Conservation (phyloP, 2,797 vertebrate species). For the Coendou prehensilis region DNA sequence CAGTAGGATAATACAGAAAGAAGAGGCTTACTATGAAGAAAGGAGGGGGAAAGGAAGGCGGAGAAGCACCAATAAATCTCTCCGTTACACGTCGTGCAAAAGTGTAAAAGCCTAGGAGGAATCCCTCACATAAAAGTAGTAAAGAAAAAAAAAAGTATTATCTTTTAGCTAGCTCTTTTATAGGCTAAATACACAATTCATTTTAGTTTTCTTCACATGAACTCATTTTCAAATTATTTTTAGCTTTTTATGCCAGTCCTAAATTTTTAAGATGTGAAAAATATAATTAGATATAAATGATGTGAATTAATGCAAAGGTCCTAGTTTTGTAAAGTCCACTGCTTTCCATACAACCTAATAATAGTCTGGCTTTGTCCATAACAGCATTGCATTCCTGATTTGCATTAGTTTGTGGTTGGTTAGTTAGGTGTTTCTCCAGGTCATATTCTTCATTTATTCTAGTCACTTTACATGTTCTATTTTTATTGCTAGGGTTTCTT, state of each 20-base stretch:
- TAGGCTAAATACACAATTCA: not conserved
- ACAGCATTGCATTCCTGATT: fast-evolving
- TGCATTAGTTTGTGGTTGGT: not conserved
- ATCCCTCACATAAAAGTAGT: not conserved
- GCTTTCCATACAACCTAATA: not conserved
- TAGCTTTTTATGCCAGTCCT: not conserved
- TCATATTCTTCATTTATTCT: not conserved
- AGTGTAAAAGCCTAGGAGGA: not conserved
- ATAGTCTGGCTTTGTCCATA: not conserved
- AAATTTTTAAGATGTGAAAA: not conserved
- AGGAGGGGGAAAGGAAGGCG: too few relatives aligned
- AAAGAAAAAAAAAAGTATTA: not conserved
- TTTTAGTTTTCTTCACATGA: not conserved
- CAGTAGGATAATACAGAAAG: not conserved
- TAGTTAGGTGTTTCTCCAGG: not conserved
- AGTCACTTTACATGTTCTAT: not conserved
- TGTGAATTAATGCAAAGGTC: not conserved
- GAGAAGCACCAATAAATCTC: not conserved
- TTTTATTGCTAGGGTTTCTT: not conserved
- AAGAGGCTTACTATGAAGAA: not conserved
- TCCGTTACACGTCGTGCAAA: not conserved
- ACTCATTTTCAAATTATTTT: constrained; percentile 37
- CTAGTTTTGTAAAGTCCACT: not conserved
- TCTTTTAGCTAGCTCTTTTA: not conserved
- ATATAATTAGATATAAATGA: not conserved